These are phyloP conservation scores for Mayetiola destructor DNA, from an alignment of 2,888 invertebrate species.

Conservation along the genomic window DNA sequence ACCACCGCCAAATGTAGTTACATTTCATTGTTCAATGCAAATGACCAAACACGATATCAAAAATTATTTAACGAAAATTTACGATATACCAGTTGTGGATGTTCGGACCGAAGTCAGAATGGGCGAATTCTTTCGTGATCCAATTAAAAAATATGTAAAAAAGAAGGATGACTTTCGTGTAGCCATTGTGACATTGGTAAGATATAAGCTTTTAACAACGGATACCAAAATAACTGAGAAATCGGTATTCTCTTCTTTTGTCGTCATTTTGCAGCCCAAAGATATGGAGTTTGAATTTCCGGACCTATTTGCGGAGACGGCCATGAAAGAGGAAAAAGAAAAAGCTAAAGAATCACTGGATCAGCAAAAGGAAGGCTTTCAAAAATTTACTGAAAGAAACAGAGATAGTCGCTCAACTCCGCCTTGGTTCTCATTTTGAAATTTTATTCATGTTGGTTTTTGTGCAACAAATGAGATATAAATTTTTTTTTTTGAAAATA, in stretches of 20 bases:
- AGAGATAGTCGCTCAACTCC: constrained; percentile 57
- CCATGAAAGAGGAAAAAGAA: constrained; percentile 38
- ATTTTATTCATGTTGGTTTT: constrained; percentile 14
- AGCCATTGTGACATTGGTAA: constrained; percentile 66
- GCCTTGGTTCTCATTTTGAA: constrained; percentile 62
- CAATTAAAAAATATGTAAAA: constrained; percentile 46
- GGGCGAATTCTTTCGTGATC: constrained; percentile 51
- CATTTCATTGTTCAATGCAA: constrained; percentile 82
- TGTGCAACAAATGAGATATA: neutral
- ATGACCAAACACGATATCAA: constrained; percentile 85
- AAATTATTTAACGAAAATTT: constrained; percentile 93
- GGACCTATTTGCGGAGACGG: constrained; percentile 45
- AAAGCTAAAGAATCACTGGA: constrained; percentile 46
- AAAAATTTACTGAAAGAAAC: constrained; percentile 46
- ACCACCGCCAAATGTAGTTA: constrained; percentile 65
- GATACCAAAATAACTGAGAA: too few relatives aligned
- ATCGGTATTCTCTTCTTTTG: constrained; percentile 2
- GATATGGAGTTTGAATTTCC: constrained; percentile 62
- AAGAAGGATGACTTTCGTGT: constrained; percentile 74
- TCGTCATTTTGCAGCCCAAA: constrained; percentile 46
- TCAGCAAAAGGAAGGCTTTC: constrained; percentile 45
- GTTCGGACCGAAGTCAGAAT: constrained; percentile 59
- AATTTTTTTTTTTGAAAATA: neutral
- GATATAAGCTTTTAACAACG: constrained; percentile 18
- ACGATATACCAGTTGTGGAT: constrained; percentile 64